Base-by-base conservation (phyloP, 2,888 invertebrate genomes). In the Cybosia mesomella region DNA sequence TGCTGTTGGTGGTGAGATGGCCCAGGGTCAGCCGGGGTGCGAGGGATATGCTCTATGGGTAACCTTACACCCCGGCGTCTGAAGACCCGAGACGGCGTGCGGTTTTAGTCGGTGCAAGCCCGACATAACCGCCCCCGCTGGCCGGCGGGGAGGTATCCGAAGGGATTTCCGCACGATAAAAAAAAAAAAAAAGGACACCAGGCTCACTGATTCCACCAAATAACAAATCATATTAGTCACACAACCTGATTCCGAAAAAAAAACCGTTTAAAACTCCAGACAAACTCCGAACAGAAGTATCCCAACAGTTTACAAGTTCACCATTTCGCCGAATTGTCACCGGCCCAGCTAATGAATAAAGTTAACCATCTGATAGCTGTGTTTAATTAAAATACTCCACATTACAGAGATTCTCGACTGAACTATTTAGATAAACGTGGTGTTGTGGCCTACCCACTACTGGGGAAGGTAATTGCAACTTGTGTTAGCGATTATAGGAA, bases 301-400 rank as follows among this genome's bases (percentile, higher is more conserved):
- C 73, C 71, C 55, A 72, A 71, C 71, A 66, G 49, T 62, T 68
- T 55, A 63, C 62, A 81, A 76, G 66, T 70, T 68, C 32, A 61
- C 36, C 75, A 75, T 73, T 70, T 75, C 73, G 73, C 78, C 79
- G 74, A 83, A 81, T 79, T 78, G 81, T 80, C 82, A 75, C 66
- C 72, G 77, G 75, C 77, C 68, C 59, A 58, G 72, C 81, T 88
- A 89, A 89, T 89, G 85, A 89, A 89, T 86, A 89, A 89, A 89
- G 87, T 89, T 89, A 85, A 87, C 83, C 82, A 87, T 85, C 85
- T 81, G 85, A 85, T 87, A 85, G 74, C 80, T 81, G 70, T 78
- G 77, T 87, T 85, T 87, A 84, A 89, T 89, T 88, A 87, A 86
- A 86, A 85, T 82, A 83, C 79, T 73, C 68, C 34, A 71, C 71